Conservation (phyloP, 2,797 vertebrate genomes). For the Pyrrhura leucotis region DNA sequence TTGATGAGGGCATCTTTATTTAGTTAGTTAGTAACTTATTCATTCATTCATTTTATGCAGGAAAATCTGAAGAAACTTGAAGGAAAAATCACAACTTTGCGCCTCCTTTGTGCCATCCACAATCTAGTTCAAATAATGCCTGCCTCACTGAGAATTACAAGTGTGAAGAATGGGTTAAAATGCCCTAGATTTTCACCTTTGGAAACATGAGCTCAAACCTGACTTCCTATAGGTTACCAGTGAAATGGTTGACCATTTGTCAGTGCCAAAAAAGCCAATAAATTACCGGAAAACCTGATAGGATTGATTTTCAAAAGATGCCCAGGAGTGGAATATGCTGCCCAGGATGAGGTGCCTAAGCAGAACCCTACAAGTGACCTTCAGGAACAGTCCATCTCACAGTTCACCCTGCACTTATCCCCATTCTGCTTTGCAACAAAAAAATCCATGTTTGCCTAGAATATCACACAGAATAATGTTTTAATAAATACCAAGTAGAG, state of each 20-base stretch:
- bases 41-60: slow-evolving; percentile 55
- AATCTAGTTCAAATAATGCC: neutral
- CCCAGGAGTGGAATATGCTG: neutral
- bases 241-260: slow-evolving; percentile 15
- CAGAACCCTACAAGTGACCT: neutral
- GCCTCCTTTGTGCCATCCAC: neutral
- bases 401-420: neutral
- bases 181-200: slow-evolving; percentile 32
- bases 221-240: neutral
- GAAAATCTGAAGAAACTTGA: slow-evolving; percentile 33
- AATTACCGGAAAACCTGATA: slow-evolving; percentile 3
- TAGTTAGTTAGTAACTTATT: slow-evolving; percentile 51
- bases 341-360: neutral
- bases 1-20: slow-evolving; percentile 43
- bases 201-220: slow-evolving; percentile 19
- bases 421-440: neutral
- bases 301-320: slow-evolving; percentile 18
- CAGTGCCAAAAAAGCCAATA: slow-evolving; percentile 19
- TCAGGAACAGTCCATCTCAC: neutral
- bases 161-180: slow-evolving; percentile 40
- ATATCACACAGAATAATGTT: slow-evolving; percentile 33
- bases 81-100: slow-evolving; percentile 43
- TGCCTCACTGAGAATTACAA: neutral
- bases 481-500: slow-evolving; percentile 54
- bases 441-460: neutral